Percentiles rank a stretch among this genome's conserved stretches.
These are phyloP conservation scores for Harpegnathos saltator DNA, from an alignment of 1,140 invertebrate species.

Conservation along the genomic window DNA sequence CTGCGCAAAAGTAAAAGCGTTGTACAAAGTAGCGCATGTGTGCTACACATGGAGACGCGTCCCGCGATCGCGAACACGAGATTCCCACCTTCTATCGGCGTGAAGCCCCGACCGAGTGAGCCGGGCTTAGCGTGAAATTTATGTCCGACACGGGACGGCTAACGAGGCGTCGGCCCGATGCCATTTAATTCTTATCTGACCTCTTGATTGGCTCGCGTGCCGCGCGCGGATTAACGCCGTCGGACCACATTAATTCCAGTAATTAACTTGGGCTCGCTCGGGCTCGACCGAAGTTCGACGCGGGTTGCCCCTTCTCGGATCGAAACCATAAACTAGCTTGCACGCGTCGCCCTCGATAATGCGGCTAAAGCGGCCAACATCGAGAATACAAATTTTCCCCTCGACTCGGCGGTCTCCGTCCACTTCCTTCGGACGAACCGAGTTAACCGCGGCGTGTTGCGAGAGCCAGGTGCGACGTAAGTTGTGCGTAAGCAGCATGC, in stretches of 20 bases:
- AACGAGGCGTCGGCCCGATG: conserved; percentile 79
- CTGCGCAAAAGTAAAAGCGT: conserved; percentile 35
- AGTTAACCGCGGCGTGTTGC: not conserved
- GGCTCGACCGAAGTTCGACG: conserved; percentile 61
- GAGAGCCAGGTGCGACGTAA: not conserved
- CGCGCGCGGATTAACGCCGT: conserved; percentile 74
- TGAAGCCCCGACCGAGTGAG: conserved; percentile 67
- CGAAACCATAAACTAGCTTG: conserved; percentile 33
- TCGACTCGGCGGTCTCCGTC: not conserved
- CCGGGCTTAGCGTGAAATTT: conserved; percentile 75
- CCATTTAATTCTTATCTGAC: conserved; percentile 80
- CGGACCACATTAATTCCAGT: conserved; percentile 74
- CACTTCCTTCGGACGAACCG: not conserved
- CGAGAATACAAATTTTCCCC: conserved; percentile 44
- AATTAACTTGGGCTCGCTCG: conserved; percentile 70
- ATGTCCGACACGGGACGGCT: conserved; percentile 74
- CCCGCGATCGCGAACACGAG: conserved; percentile 43
- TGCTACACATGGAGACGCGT: conserved; percentile 34
- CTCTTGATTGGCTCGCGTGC: conserved; percentile 80
- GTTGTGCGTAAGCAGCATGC: too few species aligned
- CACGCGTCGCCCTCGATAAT: conserved; percentile 37
- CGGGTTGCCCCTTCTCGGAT: conserved; percentile 27
- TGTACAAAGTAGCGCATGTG: conserved; percentile 45
- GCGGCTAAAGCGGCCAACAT: not conserved
- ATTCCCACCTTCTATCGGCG: conserved; percentile 56